Conservation (phyloP, 2,797 vertebrate species). For the Pangasius sanitwongsei region DNA sequence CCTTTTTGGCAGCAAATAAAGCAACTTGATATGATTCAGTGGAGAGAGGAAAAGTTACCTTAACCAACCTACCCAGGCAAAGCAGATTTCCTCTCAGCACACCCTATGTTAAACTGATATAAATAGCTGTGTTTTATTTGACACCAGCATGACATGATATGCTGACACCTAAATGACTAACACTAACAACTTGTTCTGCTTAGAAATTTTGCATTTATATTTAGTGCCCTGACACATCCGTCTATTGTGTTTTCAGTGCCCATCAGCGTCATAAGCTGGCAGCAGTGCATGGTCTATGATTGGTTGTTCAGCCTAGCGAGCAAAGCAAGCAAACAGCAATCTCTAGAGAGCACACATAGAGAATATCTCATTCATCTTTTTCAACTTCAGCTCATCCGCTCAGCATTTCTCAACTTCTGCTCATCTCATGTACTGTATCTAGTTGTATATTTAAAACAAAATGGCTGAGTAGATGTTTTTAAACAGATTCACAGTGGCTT, state of each 20-base stretch:
- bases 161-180: not conserved
- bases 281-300: conserved; percentile 8
- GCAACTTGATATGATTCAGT: conserved; percentile 2
- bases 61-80: not conserved
- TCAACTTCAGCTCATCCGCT: conserved; percentile 3
- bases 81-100: not conserved
- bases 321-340: conserved; percentile 21
- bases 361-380: conserved; percentile 21
- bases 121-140: not conserved
- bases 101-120: not conserved
- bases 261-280: not conserved
- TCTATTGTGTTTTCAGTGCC: not conserved
- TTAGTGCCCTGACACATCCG: not conserved
- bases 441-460: conserved; percentile 5
- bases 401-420: conserved; percentile 8
- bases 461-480: not conserved
- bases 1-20: not conserved
- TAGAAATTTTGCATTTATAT: not conserved
- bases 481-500: conserved; percentile 5
- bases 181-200: not conserved
- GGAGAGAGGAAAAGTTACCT: not conserved
- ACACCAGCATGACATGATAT: not conserved
- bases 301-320: conserved; percentile 21
- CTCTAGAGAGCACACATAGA: conserved; percentile 5
- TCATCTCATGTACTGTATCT: not conserved